These are phyloP conservation scores for Philopedon plagiatum DNA, from an alignment of 2,888 invertebrate genomes.

Conservation along the genomic window DNA sequence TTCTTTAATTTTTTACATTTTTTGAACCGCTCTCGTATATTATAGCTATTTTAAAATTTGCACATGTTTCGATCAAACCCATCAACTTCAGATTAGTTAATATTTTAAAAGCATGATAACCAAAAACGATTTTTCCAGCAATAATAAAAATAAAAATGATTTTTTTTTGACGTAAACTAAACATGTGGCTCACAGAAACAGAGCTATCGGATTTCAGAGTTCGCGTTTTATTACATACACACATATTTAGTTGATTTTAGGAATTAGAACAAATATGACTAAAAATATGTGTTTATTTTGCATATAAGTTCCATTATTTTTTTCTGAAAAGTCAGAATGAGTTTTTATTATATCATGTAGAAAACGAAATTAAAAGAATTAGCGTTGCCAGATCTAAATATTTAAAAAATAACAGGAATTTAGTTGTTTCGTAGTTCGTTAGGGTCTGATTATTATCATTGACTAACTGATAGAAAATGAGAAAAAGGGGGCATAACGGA, in stretches of 20 bases:
- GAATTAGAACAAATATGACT: slow-evolving; percentile 3
- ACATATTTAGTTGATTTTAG: background rate
- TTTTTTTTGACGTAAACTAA: slow-evolving; percentile 28
- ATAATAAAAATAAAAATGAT: slow-evolving; percentile 22
- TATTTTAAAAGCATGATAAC: slow-evolving; percentile 18
- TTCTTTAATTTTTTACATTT: too few relatives aligned
- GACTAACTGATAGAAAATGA: too few relatives aligned
- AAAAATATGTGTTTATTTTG: background rate
- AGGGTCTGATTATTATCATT: too few relatives aligned
- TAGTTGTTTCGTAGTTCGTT: too few relatives aligned
- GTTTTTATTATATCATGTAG: too few relatives aligned
- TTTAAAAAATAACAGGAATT: too few relatives aligned
- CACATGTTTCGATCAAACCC: slow-evolving; percentile 11
- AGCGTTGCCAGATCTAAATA: too few relatives aligned
- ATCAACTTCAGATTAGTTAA: slow-evolving; percentile 15
- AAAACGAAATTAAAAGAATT: too few relatives aligned
- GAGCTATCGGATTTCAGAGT: slow-evolving; percentile 15
- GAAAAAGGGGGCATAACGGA: too few relatives aligned
- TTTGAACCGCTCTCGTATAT: too few relatives aligned
- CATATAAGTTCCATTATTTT: too few relatives aligned
- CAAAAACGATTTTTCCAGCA: slow-evolving; percentile 25
- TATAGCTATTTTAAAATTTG: background rate
- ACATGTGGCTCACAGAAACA: slow-evolving; percentile 32
- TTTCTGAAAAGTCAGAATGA: too few relatives aligned
- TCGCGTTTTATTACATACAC: slow-evolving; percentile 4